These are phyloP conservation scores for Phalangium opilio DNA, from an alignment of 2,888 invertebrate genomes.

Conservation along the genomic window DNA sequence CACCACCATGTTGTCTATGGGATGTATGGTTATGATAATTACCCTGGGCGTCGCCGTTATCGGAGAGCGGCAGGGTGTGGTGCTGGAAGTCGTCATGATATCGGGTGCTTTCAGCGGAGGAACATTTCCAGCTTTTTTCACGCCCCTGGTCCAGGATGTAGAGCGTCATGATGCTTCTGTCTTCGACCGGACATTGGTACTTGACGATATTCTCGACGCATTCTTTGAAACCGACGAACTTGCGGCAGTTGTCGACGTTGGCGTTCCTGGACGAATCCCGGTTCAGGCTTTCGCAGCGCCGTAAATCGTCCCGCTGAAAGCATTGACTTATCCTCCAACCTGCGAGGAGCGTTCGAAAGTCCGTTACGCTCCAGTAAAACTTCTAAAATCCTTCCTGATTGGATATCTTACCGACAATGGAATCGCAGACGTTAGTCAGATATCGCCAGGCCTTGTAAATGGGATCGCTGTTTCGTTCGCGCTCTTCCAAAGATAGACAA, in stretches of 20 bases:
- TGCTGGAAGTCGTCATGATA: no score
- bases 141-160: slow-evolving; percentile 13
- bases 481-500: slow-evolving; percentile 5
- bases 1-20: no score
- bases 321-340: slow-evolving; percentile 16
- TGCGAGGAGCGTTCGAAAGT: not conserved
- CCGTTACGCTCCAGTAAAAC: no score
- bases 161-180: slow-evolving; percentile 7
- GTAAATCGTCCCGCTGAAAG: slow-evolving; percentile 13
- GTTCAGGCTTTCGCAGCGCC: slow-evolving; percentile 12
- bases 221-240: slow-evolving; percentile 13
- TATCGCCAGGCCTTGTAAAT: slow-evolving; percentile 14
- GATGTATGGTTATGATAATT: no score
- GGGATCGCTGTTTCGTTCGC: slow-evolving; percentile 10
- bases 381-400: no score
- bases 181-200: slow-evolving; percentile 7
- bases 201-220: slow-evolving; percentile 11
- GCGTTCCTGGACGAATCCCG: not conserved
- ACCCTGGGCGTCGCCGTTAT: no score
- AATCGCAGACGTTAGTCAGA: slow-evolving; percentile 14
- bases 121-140: slow-evolving; percentile 14
- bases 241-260: not conserved
- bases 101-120: not conserved
- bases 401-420: slow-evolving; percentile 10
- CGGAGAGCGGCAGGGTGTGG: no score